A percentile compares a stretch with the other conserved stretches of the same genome.
Conservation (phyloP, 2,113 vertebrate genomes). For the Plestiodon gilberti region DNA sequence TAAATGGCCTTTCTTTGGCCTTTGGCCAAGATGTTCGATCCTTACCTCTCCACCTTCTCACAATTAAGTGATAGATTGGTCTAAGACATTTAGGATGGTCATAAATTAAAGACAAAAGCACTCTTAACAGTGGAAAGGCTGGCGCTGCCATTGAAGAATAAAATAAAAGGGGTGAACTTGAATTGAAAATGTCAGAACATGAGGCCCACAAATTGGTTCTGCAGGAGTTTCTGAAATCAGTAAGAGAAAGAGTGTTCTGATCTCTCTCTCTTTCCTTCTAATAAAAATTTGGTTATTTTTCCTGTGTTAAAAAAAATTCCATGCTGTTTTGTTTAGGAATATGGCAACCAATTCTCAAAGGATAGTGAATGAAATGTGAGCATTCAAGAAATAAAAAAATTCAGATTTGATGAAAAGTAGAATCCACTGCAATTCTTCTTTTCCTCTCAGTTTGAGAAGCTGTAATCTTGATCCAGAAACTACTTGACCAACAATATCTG, state of each 20-base stretch:
- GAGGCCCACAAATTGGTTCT: not conserved
- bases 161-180: not conserved
- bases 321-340: not conserved
- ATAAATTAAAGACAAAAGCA: not conserved
- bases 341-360: not conserved
- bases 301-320: too few relatives aligned
- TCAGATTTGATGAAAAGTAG: not conserved
- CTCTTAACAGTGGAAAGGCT: not conserved
- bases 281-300: too few relatives aligned
- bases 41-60: not conserved
- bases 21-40: not conserved
- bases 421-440: not conserved
- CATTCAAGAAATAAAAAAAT: not conserved
- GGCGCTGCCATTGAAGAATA: not conserved
- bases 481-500: not conserved
- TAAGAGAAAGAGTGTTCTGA: not conserved
- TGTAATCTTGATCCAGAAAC: not conserved
- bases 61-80: not conserved
- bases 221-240: not conserved
- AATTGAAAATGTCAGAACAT: not conserved
- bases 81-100: not conserved
- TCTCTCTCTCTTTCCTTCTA: too few relatives aligned
- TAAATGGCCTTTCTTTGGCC: not conserved
- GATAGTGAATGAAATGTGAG: not conserved
- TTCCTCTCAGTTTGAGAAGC: not conserved